A percentile compares a stretch with the other conserved stretches of the same genome.
These are phyloP conservation scores for Lomographa bimaculata DNA, from an alignment of 2,888 invertebrate genomes.

Conservation along the genomic window DNA sequence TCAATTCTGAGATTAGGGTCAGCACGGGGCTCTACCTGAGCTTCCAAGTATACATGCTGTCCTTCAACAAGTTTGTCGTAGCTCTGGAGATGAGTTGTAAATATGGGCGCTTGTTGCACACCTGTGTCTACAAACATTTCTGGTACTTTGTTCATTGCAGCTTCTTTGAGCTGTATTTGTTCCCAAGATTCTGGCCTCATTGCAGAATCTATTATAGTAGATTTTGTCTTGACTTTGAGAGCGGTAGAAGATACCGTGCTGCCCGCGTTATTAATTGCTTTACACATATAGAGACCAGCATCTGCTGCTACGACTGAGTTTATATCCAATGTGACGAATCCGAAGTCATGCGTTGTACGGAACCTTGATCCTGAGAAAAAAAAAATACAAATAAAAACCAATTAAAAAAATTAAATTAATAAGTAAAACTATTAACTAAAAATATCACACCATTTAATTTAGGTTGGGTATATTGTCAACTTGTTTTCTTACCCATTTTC, in stretches of 20 bases:
- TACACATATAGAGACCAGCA: conserved; percentile 96
- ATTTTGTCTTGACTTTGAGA: conserved; percentile 93
- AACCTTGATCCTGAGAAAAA: conserved; percentile 89
- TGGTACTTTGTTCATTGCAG: conserved; percentile 94
- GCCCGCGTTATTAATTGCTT: conserved; percentile 96
- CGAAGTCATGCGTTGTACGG: conserved; percentile 96
- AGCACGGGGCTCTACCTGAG: conserved; percentile 94
- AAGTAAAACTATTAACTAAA: too few species aligned
- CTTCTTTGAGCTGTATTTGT: conserved; percentile 95
- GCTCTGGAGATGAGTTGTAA: conserved; percentile 95
- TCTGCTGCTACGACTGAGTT: conserved; percentile 94
- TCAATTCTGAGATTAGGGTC: conserved; percentile 94
- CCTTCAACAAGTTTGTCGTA: conserved; percentile 93
- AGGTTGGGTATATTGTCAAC: too few species aligned
- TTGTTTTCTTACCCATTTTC: conserved; percentile 88
- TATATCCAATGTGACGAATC: conserved; percentile 96
- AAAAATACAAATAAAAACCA: conserved; percentile 5
- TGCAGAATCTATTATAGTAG: conserved; percentile 91
- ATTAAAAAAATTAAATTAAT: neutral
- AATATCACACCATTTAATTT: too few species aligned
- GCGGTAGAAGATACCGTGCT: conserved; percentile 96
- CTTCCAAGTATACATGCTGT: conserved; percentile 93
- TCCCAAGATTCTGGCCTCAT: conserved; percentile 96
- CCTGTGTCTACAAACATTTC: conserved; percentile 94
- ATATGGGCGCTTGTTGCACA: conserved; percentile 96